Conservation (phyloP, 2,113 vertebrate species). For the Cettia cetti region DNA sequence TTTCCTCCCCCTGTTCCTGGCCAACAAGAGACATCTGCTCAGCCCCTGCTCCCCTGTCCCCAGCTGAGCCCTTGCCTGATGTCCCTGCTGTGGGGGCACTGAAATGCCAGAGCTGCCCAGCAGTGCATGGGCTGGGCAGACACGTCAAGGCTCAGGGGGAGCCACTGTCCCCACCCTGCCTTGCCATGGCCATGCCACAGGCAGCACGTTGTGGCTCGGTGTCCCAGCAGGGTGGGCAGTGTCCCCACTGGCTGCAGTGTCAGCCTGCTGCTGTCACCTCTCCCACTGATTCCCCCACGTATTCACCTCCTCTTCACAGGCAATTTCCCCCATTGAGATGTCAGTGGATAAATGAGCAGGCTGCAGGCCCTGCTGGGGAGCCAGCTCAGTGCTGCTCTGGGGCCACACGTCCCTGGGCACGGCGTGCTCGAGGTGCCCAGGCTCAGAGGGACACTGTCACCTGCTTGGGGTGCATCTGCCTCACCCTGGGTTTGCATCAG, state of each 20-base stretch:
- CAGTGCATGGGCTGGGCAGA: accelerated
- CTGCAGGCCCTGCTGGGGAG: conserved; percentile 49
- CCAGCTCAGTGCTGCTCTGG: accelerated
- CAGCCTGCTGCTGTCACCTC: neutral
- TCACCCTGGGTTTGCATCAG: too few species aligned
- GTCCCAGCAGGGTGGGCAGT: accelerated
- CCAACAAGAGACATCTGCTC: neutral
- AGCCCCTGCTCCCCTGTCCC: neutral
- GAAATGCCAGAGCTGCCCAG: neutral
- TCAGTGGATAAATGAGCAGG: conserved; percentile 18
- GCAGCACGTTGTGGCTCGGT: accelerated
- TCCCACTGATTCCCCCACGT: neutral
- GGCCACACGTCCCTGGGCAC: accelerated
- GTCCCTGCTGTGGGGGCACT: neutral
- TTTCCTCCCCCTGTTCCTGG: neutral
- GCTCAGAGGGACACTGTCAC: neutral
- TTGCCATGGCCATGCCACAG: neutral
- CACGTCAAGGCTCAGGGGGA: accelerated
- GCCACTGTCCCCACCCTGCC: neutral
- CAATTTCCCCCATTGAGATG: conserved; percentile 55
- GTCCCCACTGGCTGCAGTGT: neutral
- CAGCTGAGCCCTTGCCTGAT: neutral
- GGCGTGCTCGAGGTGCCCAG: accelerated
- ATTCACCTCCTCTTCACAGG: conserved; percentile 41
- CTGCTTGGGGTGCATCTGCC: neutral